Evolutionary conservation across 2,888 invertebrate genomes (phyloP), one percentile per base, ranked within the genome.

Genomic region (Thyatira batis): DNA sequence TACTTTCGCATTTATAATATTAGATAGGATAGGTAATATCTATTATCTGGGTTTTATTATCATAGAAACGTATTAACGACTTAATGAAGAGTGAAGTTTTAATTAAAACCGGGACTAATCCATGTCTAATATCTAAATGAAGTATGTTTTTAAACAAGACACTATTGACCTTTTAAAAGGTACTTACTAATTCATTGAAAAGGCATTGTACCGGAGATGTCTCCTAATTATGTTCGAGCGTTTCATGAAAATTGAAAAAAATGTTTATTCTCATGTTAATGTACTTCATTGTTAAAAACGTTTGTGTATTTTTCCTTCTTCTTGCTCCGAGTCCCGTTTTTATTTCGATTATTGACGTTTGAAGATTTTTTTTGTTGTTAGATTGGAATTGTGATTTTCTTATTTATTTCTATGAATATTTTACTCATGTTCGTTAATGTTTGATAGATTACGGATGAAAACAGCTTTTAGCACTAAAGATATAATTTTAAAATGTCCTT

Each of bases 111-210:
- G n/a, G n/a, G n/a, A n/a, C n/a, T n/a, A n/a, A n/a, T n/a, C n/a
- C n/a, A n/a, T n/a, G n/a, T n/a, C n/a, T n/a, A n/a, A n/a, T n/a
- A n/a, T n/a, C n/a, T n/a, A n/a, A n/a, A n/a, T n/a, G n/a, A n/a
- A n/a, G n/a, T n/a, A n/a, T 60, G 61, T 65, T 67, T 60, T 64
- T 57, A 58, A 57, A 65, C 54, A 59, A 59, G 50, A 61, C 58
- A 54, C 71, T 74, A 77, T 73, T 75, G 69, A 68, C 60, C 63
- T 64, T 55, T 61, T 53, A 60, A 65, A 68, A 69, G 63, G 61
- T 67, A 69, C 69, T 71, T 60, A 45, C 68, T 73, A 73, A 73
- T 72, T 48, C 70, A 76, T 69, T 69, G 60, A 71, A 64, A 71
- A 54, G 64, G 45, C 52, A 64, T 63, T 63, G 67, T 67, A 55